Base-by-base conservation (phyloP, 2,113 vertebrate genomes). In the Syngnathoides biaculeatus region DNA sequence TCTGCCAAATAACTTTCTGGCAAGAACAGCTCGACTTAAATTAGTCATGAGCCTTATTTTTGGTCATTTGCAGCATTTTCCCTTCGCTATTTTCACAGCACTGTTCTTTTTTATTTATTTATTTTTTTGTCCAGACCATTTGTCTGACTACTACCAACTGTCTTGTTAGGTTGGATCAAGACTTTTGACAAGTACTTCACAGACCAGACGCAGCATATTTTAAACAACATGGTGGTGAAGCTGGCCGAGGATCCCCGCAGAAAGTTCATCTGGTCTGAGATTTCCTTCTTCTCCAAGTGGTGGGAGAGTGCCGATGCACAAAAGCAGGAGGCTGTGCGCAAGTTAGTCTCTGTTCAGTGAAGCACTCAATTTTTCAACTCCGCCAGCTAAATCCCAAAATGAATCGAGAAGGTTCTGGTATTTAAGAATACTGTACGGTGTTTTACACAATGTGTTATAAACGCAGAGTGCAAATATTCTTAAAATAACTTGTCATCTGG, bases 131-230 rank as follows among this genome's bases (percentile, higher is more conserved):
- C 65, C 20, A 4, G 61, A 14, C 42, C 7, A 40, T 35, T 6
- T 35, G 6, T 61, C 38, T 40, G 58, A 61, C 20, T 55, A 55
- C 22, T 26, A 63, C 40, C 22, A 53, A 64, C 26, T 2, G 13
- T 30, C 43, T 68, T 76, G 17, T 26, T 84, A 98, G 97, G 97
- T 77, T 99, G 97, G 97, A 81, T 99, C 86, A 99, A 99, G 91
- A 99, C 97, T n/a, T 99, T 98, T 35, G 97, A 99, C 85, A 98
- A 98, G 87, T 99, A 99, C 87, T 99, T 95, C 89, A 88, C 86
- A 0, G 97, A 99, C 87, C 97, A 99, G 91, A 99, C 97, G 0
- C 96, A 98, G 73, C 97, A 99, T 83, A 98, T 99, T 84, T 91
- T 99, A 62, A 98, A 98, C 89, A 96, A 95, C 92, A 96, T 99